These are phyloP conservation scores for Festucalex cinctus DNA, from an alignment of 2,113 vertebrate species.

Conservation along the genomic window DNA sequence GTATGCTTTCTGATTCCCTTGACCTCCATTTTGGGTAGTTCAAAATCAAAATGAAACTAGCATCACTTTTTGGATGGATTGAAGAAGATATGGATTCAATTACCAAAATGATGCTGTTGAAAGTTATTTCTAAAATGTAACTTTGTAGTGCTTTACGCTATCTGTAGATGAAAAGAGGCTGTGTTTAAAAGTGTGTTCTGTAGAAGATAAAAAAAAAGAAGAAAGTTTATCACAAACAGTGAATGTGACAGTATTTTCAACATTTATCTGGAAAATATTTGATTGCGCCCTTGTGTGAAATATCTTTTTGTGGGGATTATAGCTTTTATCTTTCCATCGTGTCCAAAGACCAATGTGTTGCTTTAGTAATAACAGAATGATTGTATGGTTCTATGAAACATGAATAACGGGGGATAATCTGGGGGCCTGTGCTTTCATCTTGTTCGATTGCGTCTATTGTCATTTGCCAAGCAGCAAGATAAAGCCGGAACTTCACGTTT, in stretches of 20 bases:
- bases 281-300: slow-evolving; percentile 46
- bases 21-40: slow-evolving; percentile 48
- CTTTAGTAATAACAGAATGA: slow-evolving; percentile 43
- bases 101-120: slow-evolving; percentile 21
- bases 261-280: slow-evolving; percentile 50
- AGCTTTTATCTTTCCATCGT: slow-evolving; percentile 45
- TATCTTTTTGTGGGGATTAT: slow-evolving; percentile 41
- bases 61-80: slow-evolving; percentile 49
- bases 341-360: slow-evolving; percentile 42
- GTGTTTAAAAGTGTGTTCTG: slow-evolving; percentile 32
- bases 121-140: slow-evolving; percentile 40
- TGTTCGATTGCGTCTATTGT: neutral
- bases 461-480: neutral
- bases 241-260: slow-evolving; percentile 35
- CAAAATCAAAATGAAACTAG: slow-evolving; percentile 51
- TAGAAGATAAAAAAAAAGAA: slow-evolving; percentile 47
- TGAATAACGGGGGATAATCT: neutral
- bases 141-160: slow-evolving; percentile 35
- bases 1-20: slow-evolving; percentile 51
- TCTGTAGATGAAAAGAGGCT: slow-evolving; percentile 37
- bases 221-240: slow-evolving; percentile 52
- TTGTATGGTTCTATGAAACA: neutral
- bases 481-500: neutral
- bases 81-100: slow-evolving; percentile 39
- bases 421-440: neutral